Percentiles rank a stretch among this genome's conserved stretches.
Evolutionary conservation across 2,113 vertebrate genomes (phyloP).

Genomic region (Peromyscus californicus): DNA sequence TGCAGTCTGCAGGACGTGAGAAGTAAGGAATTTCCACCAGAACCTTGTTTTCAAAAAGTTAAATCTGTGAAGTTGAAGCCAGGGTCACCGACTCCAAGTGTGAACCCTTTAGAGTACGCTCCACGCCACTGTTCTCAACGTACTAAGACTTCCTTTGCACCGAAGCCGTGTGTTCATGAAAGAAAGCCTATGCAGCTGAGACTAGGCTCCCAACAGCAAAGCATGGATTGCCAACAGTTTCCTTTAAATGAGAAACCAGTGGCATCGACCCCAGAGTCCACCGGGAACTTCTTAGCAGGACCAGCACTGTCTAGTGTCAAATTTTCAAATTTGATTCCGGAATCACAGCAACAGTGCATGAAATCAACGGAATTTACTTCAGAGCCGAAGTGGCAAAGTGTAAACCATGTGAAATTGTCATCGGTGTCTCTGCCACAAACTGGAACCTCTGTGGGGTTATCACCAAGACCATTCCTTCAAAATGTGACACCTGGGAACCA

Average conservation of each 20-base stretch:
- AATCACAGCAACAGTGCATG: slow-evolving; percentile 37
- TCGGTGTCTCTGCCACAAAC: slow-evolving; percentile 51
- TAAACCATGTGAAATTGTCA: slow-evolving; percentile 36
- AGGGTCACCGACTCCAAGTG: slow-evolving; percentile 16
- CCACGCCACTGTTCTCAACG: background rate
- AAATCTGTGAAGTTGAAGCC: slow-evolving; percentile 10
- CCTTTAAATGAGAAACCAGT: slow-evolving; percentile 52
- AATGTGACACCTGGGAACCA: background rate
- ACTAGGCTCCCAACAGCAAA: slow-evolving; percentile 23
- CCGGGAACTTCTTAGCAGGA: slow-evolving; percentile 30
- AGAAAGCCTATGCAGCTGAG: background rate
- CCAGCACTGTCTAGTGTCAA: slow-evolving; percentile 53
- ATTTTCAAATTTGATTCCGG: slow-evolving; percentile 56
- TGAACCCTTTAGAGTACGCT: slow-evolving; percentile 21
- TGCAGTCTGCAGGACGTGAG: slow-evolving; percentile 33
- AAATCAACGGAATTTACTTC: slow-evolving; percentile 41
- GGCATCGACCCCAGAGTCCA: background rate
- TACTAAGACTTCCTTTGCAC: slow-evolving; percentile 8
- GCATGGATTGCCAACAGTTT: slow-evolving; percentile 29
- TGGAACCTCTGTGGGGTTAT: slow-evolving; percentile 35
- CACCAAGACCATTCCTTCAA: slow-evolving; percentile 13
- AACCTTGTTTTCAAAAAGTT: background rate
- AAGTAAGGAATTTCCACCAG: background rate
- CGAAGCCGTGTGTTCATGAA: slow-evolving; percentile 48
- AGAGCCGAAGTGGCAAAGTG: slow-evolving; percentile 50